phyloP scores from a whole-genome alignment of 2,888 invertebrate genomes.

The Heterodera filipjevi region DNA sequence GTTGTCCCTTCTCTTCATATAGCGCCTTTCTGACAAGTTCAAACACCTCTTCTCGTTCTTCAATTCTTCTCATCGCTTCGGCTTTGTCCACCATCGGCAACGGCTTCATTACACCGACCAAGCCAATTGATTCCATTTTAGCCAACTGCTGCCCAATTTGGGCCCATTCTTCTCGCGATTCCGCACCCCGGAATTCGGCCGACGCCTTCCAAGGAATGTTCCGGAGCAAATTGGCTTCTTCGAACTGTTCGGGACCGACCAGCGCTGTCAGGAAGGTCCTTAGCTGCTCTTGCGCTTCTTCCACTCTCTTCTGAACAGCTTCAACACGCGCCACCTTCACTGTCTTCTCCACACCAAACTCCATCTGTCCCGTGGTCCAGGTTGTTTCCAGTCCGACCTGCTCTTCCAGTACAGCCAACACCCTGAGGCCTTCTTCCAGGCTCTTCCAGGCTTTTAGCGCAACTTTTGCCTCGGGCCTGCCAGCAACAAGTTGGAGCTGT shows the following conservation, averaged over 20 bases:
- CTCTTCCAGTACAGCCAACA: background rate
- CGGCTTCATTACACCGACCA: background rate
- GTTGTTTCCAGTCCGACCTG: background rate
- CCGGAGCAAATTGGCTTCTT: background rate
- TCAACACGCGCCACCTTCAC: background rate
- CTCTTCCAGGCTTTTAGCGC: background rate
- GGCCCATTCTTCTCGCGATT: background rate
- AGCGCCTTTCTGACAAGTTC: background rate
- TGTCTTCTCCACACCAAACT: background rate
- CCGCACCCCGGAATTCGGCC: background rate
- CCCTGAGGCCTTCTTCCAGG: background rate
- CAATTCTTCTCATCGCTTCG: background rate
- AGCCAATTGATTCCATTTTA: background rate
- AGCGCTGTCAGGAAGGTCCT: background rate
- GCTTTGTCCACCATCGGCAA: background rate
- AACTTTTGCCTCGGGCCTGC: background rate
- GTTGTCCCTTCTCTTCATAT: background rate
- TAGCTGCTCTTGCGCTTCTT: background rate
- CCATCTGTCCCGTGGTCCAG: background rate
- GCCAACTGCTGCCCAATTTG: background rate
- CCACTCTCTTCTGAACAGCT: background rate
- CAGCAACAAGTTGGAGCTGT: background rate
- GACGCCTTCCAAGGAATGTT: background rate
- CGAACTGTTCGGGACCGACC: background rate
- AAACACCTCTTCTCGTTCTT: background rate